Evolutionary conservation across 2,888 invertebrate genomes (phyloP).

Genomic region (Lissocephala sabroskyi): DNA sequence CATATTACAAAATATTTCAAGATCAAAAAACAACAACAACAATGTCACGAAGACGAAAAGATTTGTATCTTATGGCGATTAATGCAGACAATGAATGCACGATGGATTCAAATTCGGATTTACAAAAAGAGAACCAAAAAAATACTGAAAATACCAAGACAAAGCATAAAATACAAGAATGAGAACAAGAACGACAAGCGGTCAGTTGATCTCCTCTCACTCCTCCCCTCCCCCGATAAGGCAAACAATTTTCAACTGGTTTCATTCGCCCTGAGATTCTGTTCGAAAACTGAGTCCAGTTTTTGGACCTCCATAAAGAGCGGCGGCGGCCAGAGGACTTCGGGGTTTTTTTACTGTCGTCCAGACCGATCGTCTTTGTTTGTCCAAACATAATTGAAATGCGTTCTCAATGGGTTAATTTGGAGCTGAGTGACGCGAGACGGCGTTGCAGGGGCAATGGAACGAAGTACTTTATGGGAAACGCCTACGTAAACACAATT

Average conservation of each 20-base stretch:
- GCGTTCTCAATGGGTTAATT: constrained; percentile 62
- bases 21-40: constrained; percentile 53
- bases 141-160: constrained; percentile 28
- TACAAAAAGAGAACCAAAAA: no score
- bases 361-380: constrained; percentile 31
- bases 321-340: no score
- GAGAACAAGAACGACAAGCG: constrained; percentile 52
- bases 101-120: constrained; percentile 36
- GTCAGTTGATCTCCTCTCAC: constrained; percentile 23
- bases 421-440: constrained; percentile 25
- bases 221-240: constrained; percentile 27
- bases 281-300: no score
- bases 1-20: constrained; percentile 48
- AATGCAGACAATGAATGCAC: constrained; percentile 59
- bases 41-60: constrained; percentile 64
- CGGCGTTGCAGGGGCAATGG: no score
- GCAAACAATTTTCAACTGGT: constrained; percentile 52
- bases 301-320: no score
- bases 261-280: constrained; percentile 1
- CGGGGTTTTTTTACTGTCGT: constrained; percentile 37
- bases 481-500: constrained; percentile 63
- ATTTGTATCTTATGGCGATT: constrained; percentile 46
- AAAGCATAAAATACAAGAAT: constrained; percentile 47
- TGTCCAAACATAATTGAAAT: constrained; percentile 60
- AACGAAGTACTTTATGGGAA: constrained; percentile 30